Evolutionary conservation across 2,797 vertebrate genomes (phyloP).

Genomic region (Aulostomus chinensis): DNA sequence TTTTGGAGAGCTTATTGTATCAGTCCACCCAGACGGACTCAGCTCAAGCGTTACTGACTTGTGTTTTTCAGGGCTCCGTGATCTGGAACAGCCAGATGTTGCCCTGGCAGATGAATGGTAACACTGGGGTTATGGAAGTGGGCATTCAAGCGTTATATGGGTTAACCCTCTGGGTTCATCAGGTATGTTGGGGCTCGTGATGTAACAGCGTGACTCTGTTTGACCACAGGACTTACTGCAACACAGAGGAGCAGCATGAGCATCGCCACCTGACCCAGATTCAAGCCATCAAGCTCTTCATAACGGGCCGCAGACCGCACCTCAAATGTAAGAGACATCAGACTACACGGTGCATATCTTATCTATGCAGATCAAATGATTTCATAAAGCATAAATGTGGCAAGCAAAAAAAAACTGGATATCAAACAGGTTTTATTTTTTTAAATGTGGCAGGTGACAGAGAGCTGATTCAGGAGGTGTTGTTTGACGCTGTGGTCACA

Average conservation of each 20-base stretch:
- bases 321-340: constrained; percentile 88
- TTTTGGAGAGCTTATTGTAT: constrained; percentile 27
- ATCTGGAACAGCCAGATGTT: constrained; percentile 97
- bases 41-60: constrained; percentile 74
- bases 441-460: constrained; percentile 85
- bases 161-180: constrained; percentile 56
- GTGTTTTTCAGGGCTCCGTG: constrained; percentile 89
- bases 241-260: constrained; percentile 93
- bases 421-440: too few relatives aligned
- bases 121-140: constrained; percentile 67
- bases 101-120: constrained; percentile 98
- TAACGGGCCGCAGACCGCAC: constrained; percentile 90
- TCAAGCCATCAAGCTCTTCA: constrained; percentile 95
- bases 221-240: constrained; percentile 92
- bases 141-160: constrained; percentile 71
- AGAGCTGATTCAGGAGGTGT: constrained; percentile 94
- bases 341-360: neutral
- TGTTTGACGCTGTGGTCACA: constrained; percentile 95
- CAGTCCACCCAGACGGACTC: constrained; percentile 24
- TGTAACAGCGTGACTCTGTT: constrained; percentile 53
- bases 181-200: constrained; percentile 38
- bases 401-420: too few relatives aligned
- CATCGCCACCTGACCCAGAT: constrained; percentile 93
- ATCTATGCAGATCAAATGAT: neutral
- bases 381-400: too few relatives aligned